Conservation (phyloP, 2,888 invertebrate species). For the Hyalella azteca region DNA sequence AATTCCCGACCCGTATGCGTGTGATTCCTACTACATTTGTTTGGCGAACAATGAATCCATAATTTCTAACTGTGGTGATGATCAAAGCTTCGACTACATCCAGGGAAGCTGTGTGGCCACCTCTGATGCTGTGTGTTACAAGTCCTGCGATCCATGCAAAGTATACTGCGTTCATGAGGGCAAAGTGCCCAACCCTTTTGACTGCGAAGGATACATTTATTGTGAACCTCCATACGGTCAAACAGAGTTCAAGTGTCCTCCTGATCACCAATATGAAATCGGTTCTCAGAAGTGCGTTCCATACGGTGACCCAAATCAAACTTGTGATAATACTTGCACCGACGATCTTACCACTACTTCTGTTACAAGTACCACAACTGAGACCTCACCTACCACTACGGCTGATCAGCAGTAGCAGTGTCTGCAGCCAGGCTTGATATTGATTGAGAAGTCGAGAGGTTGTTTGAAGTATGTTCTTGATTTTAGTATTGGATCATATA, state of each 20-base stretch:
- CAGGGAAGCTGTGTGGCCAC: not conserved
- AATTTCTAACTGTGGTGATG: not conserved
- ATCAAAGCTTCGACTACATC: not conserved
- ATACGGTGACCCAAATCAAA: no score
- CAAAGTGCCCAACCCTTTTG: constrained; percentile 10
- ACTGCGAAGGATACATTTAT: constrained; percentile 33
- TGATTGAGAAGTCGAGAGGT: no score
- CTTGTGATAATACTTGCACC: not conserved
- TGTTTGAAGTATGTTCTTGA: no score
- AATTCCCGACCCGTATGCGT: not conserved
- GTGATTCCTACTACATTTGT: not conserved
- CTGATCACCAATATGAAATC: not conserved
- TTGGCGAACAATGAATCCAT: not conserved
- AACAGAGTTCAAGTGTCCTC: not conserved
- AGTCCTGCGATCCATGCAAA: constrained; percentile 31
- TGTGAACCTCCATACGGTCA: constrained; percentile 5
- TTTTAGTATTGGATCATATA: no score
- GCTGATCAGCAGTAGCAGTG: no score
- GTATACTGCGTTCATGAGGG: constrained; percentile 23
- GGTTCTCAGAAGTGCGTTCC: no score
- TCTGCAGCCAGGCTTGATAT: no score
- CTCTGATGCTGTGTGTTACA: not conserved
- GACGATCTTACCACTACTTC: not conserved
- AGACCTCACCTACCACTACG: not conserved
- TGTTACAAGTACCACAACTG: not conserved